Conservation (phyloP, 2,888 invertebrate species). For the Pyrocoelia pectoralis region DNA sequence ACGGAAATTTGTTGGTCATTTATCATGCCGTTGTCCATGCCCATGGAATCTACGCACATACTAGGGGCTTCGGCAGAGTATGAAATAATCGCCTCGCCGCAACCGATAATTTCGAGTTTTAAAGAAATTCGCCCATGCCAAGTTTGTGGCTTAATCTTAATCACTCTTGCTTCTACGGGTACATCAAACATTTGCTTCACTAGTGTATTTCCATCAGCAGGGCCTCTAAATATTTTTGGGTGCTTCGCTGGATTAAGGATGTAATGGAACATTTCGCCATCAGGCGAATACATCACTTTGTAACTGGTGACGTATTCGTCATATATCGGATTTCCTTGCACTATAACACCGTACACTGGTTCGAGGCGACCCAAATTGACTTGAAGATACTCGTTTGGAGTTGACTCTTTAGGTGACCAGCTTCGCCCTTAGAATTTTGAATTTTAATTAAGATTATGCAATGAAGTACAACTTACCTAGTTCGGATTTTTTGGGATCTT, state of each 20-base stretch:
- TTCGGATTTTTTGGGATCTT: neutral
- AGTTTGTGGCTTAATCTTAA: conserved; percentile 76
- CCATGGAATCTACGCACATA: conserved; percentile 77
- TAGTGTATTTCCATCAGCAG: conserved; percentile 67
- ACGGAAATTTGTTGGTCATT: conserved; percentile 71
- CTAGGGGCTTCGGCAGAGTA: neutral
- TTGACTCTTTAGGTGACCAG: conserved; percentile 72
- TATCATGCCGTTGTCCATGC: conserved; percentile 70
- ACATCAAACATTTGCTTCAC: conserved; percentile 71
- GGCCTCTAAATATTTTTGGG: conserved; percentile 77
- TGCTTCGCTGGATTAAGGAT: conserved; percentile 59
- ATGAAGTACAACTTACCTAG: neutral
- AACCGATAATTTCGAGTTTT: conserved; percentile 79
- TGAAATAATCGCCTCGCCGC: conserved; percentile 55
- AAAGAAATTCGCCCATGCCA: conserved; percentile 75
- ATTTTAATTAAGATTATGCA: neutral
- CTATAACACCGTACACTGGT: conserved; percentile 76
- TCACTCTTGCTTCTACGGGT: conserved; percentile 77
- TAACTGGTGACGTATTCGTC: conserved; percentile 83
- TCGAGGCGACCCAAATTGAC: conserved; percentile 66
- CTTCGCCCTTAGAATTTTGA: conserved; percentile 61
- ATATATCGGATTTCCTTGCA: conserved; percentile 74
- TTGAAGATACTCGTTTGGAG: conserved; percentile 74
- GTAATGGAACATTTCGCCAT: conserved; percentile 69
- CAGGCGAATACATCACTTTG: conserved; percentile 73